Evolutionary conservation across 2,888 invertebrate species (phyloP), one percentile per base, ranked within the genome.

Genomic region (Fragum fragum): DNA sequence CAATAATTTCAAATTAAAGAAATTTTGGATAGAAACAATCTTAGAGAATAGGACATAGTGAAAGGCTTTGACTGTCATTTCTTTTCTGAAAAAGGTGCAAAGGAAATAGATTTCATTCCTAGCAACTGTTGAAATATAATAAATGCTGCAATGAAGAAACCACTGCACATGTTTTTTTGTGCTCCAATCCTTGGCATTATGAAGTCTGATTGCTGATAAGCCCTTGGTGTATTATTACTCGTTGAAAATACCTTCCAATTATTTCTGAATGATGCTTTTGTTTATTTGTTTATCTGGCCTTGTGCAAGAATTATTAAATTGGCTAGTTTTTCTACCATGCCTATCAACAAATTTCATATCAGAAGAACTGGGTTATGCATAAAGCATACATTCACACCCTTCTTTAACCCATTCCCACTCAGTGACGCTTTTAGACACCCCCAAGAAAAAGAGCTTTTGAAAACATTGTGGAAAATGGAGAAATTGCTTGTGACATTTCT

Each of bases 141-240:
- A 47, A 47, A 14, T 47, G n/a, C 47, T 47, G 47, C 47, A 18
- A n/a, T 14, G 16, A 47, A 47, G 47, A 14, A 47, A 47, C 47
- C 47, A 47, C 47, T 47, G 47, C 47, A 47, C 57, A 57, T 57
- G n/a, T 26, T 57, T 52, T n/a, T 47, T n/a, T n/a, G 47, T 47
- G 47, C 47, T 47, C n/a, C 14, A n/a, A 18, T 47, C 47, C 47
- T 47, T 14, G 18, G n/a, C 47, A 47, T 47, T 47, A 26, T 11
- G 23, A 57, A 47, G n/a, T 18, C 2, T 14, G 47, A 47, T 47
- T 47, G 47, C 57, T 57, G 57, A 57, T 57, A 57, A 57, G 57
- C 57, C 57, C 9, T 57, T 7, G 26, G 26, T 57, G 26, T 57
- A 26, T 5, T 57, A 23, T 57, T 26, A 23, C 57, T 7, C 5